A percentile compares a stretch with the other conserved stretches of the same genome.
Conservation (phyloP, 2,888 invertebrate genomes). For the Lasius platythorax region DNA sequence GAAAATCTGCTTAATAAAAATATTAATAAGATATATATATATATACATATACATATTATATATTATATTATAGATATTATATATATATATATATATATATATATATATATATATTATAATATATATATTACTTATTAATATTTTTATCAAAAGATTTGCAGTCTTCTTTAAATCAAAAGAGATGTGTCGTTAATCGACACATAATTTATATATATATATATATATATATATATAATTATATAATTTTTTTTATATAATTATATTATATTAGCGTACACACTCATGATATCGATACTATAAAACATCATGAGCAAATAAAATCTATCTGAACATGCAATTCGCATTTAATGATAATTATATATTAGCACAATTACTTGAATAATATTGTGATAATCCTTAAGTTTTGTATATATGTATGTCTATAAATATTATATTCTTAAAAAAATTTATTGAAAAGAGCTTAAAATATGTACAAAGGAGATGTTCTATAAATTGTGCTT, state of each 20-base stretch:
- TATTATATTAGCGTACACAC: not conserved
- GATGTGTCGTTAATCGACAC: not conserved
- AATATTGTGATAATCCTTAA: slow-evolving; percentile 11
- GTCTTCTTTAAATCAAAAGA: slow-evolving; percentile 20
- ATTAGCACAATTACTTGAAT: slow-evolving; percentile 12
- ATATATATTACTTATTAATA: not conserved
- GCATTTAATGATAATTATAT: not conserved
- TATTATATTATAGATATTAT: too few relatives aligned
- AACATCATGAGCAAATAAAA: slow-evolving; percentile 10
- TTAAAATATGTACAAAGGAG: not conserved
- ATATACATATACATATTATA: not conserved
- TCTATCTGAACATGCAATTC: not conserved
- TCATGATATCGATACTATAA: slow-evolving; percentile 1
- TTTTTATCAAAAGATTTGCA: slow-evolving; percentile 21
- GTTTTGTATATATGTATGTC: not conserved
- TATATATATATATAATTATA: not conserved
- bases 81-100: not conserved
- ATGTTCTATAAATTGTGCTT: not conserved
- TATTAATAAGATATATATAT: slow-evolving; percentile 25
- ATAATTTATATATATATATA: not conserved
- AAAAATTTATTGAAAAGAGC: not conserved
- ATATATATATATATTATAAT: not conserved
- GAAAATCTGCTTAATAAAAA: slow-evolving; percentile 30
- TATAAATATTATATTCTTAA: slow-evolving; percentile 18
- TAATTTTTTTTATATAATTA: not conserved